Evolutionary conservation across 2,888 invertebrate species (phyloP).

Genomic region (Hypolimnas misippus): DNA sequence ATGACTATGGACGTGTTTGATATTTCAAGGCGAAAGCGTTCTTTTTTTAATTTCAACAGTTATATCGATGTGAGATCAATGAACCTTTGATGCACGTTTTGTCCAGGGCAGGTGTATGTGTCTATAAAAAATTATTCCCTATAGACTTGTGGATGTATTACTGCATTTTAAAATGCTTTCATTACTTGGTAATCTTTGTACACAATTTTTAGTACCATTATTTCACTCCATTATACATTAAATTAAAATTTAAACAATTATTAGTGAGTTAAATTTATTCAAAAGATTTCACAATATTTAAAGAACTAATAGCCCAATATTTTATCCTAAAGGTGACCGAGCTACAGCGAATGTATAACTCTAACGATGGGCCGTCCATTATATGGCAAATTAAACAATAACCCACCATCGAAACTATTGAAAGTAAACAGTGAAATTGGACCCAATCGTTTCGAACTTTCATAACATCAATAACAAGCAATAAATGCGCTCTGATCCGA

Average conservation of each 20-base stretch:
- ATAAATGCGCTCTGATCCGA: slow-evolving; percentile 26
- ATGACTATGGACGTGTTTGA: slow-evolving; percentile 7
- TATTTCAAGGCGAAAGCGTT: slow-evolving; percentile 20
- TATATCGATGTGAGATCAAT: slow-evolving; percentile 13
- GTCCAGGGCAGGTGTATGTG: slow-evolving; percentile 3
- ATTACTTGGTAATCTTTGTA: too few relatives aligned
- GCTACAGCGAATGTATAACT: slow-evolving; percentile 5
- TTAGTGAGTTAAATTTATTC: too few relatives aligned
- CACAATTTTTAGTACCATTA: too few relatives aligned
- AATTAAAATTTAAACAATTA: too few relatives aligned
- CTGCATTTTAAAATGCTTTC: too few relatives aligned
- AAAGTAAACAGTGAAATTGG: slow-evolving; percentile 51
- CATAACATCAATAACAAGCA: slow-evolving; percentile 38
- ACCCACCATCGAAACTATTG: slow-evolving; percentile 48
- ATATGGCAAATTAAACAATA: slow-evolving; percentile 49
- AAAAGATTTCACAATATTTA: too few relatives aligned
- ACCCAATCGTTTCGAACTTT: slow-evolving; percentile 35
- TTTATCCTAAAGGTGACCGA: too few relatives aligned
- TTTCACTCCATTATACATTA: too few relatives aligned
- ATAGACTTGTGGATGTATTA: neutral
- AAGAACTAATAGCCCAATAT: neutral
- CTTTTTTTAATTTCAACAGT: slow-evolving; percentile 19
- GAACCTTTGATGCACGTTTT: slow-evolving; percentile 20
- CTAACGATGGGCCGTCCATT: slow-evolving; percentile 39
- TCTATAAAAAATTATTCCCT: neutral